Percentiles rank a stretch among this genome's conserved stretches.
phyloP scores from a whole-genome alignment of 1,140 invertebrate genomes.

The Aleiodes sp. region DNA sequence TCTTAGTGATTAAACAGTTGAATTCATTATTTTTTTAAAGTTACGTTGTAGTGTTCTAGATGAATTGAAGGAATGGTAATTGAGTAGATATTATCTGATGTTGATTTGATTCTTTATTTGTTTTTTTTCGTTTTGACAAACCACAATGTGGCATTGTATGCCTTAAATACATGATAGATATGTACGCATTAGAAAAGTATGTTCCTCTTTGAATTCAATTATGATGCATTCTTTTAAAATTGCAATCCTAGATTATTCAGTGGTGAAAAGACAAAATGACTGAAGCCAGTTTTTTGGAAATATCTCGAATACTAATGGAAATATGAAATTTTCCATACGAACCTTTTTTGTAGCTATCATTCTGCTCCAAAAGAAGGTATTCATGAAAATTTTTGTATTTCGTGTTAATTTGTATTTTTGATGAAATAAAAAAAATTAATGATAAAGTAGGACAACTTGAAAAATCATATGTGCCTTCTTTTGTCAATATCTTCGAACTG shows the following conservation, averaged over 20 bases:
- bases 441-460: too few species aligned
- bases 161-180: conserved; percentile 47
- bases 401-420: too few species aligned
- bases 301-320: too few species aligned
- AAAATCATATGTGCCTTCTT: too few species aligned
- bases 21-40: conserved; percentile 9
- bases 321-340: too few species aligned
- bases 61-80: not conserved
- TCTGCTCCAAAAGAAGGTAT: too few species aligned
- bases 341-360: too few species aligned
- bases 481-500: too few species aligned
- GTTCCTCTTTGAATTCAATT: conserved; percentile 23
- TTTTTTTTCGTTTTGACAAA: conserved; percentile 43
- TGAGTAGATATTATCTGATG: not conserved
- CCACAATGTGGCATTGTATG: conserved; percentile 43
- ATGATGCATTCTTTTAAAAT: conserved; percentile 24
- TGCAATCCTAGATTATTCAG: conserved; percentile 15
- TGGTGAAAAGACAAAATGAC: too few species aligned
- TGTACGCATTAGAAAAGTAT: conserved; percentile 56
- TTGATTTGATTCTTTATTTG: conserved; percentile 19
- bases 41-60: not conserved
- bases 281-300: too few species aligned
- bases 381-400: too few species aligned
- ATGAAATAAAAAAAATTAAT: too few species aligned
- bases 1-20: conserved; percentile 12